A percentile compares a stretch with the other conserved stretches of the same genome.
Evolutionary conservation across 37 sponge, comb jelly and placozoan genomes (phyloP).

Genomic region (Hexactinellida sp.): DNA sequence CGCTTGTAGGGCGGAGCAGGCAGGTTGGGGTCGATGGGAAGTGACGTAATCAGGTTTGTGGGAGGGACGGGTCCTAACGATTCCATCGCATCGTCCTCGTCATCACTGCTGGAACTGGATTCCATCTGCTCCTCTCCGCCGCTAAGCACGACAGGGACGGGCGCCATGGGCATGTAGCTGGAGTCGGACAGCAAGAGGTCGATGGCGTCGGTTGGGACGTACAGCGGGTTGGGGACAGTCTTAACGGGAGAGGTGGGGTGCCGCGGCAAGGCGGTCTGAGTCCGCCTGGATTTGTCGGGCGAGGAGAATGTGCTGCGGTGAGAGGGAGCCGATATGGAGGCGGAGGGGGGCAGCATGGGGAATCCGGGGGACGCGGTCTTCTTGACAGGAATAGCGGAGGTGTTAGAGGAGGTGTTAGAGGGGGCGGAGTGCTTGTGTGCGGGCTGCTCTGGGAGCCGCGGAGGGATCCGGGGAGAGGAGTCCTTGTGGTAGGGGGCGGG

Average conservation of each 20-base stretch:
- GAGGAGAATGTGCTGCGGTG: not conserved
- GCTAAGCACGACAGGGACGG: not conserved
- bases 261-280: no score
- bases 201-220: not conserved
- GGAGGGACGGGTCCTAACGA: not conserved
- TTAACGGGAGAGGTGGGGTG: not conserved
- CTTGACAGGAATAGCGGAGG: not conserved
- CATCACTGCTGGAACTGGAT: not conserved
- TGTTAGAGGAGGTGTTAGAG: no score
- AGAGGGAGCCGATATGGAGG: not conserved
- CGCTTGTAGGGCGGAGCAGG: not conserved
- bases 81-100: not conserved
- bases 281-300: no score
- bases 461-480: not conserved
- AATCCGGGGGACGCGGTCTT: not conserved
- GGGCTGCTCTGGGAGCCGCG: not conserved
- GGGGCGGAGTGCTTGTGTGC: not conserved
- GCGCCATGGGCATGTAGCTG: not conserved
- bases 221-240: not conserved
- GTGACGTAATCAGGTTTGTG: not conserved
- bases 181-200: not conserved
- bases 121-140: not conserved
- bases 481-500: not conserved
- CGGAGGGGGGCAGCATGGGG: not conserved
- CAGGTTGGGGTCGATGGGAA: not conserved